Evolutionary conservation across 92 coral and sea anemone genomes (phyloP).

Genomic region (Umimayanthus kanabou): DNA sequence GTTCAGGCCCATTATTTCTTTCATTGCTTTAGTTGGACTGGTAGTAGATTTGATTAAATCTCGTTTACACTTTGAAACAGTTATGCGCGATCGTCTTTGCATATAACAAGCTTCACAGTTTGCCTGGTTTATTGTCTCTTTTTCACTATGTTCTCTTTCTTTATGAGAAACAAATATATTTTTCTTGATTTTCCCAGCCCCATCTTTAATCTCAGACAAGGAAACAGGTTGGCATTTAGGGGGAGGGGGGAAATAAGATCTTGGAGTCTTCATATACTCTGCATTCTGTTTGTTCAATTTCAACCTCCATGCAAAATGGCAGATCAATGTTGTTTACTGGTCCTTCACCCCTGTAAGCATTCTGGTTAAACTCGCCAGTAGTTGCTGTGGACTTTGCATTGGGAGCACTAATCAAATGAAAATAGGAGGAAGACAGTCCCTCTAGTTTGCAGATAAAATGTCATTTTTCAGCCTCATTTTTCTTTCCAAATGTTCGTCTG

Average conservation of each 20-base stretch:
- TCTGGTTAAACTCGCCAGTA: conserved; percentile 22
- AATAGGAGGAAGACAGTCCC: conserved; percentile 37
- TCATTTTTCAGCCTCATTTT: conserved; percentile 44
- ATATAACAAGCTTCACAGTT: conserved; percentile 49
- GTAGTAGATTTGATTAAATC: conserved; percentile 49
- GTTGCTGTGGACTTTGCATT: conserved; percentile 20
- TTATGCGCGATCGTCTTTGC: conserved; percentile 44
- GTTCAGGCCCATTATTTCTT: conserved; percentile 45
- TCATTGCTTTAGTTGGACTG: conserved; percentile 48
- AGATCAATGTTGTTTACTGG: conserved; percentile 39
- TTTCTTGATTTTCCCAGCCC: conserved; percentile 43
- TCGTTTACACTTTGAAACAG: conserved; percentile 56
- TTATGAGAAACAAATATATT: conserved; percentile 37
- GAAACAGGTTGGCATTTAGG: conserved; percentile 46
- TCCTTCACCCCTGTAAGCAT: conserved; percentile 25
- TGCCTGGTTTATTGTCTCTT: conserved; percentile 39
- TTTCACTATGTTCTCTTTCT: conserved; percentile 24
- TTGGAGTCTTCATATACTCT: not conserved
- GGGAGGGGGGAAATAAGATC: conserved; percentile 28
- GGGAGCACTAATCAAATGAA: conserved; percentile 38
- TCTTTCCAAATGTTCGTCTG: conserved; percentile 21
- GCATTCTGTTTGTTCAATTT: conserved; percentile 43
- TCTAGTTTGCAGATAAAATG: conserved; percentile 35
- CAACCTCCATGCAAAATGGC: conserved; percentile 45
- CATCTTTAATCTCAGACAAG: conserved; percentile 37